These are phyloP conservation scores for Pseudomyrmex cubaensis DNA, from an alignment of 1,140 invertebrate genomes.

Conservation along the genomic window DNA sequence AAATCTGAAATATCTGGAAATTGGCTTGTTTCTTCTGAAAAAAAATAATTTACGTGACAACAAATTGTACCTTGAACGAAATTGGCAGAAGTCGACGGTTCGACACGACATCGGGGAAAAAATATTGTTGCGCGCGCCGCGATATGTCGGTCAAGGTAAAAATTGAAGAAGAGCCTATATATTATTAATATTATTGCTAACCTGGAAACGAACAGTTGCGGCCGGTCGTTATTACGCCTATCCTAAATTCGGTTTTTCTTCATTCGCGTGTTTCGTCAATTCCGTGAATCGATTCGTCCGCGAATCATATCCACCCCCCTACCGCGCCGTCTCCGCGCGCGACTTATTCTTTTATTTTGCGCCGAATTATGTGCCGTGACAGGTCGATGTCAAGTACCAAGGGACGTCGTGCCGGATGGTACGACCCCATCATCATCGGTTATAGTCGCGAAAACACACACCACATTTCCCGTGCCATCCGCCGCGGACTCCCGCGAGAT, in stretches of 20 bases:
- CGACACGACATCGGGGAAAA: no score
- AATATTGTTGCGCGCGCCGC: conserved; percentile 1
- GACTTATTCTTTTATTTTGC: conserved; percentile 4
- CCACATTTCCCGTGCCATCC: conserved; percentile 49
- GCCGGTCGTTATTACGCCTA: neutral
- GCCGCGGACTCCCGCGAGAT: conserved; percentile 23
- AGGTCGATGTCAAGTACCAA: conserved; percentile 53
- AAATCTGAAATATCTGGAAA: neutral
- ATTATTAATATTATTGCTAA: neutral
- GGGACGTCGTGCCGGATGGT: conserved; percentile 56
- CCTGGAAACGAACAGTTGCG: conserved; percentile 20
- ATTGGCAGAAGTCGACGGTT: no score
- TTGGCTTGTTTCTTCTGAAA: neutral
- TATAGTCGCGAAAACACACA: conserved; percentile 19
- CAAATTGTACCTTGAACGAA: no score
- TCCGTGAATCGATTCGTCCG: conserved; percentile 28
- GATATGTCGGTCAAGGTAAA: neutral
- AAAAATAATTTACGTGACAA: no score
- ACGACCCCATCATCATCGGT: conserved; percentile 35
- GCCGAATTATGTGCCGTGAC: conserved; percentile 63
- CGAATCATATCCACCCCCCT: neutral
- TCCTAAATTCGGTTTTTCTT: neutral
- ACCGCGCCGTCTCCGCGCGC: neutral
- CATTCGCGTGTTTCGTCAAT: conserved; percentile 51
- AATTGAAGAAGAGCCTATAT: neutral